Conservation (phyloP, 2,797 vertebrate genomes). For the Menidia menidia region DNA sequence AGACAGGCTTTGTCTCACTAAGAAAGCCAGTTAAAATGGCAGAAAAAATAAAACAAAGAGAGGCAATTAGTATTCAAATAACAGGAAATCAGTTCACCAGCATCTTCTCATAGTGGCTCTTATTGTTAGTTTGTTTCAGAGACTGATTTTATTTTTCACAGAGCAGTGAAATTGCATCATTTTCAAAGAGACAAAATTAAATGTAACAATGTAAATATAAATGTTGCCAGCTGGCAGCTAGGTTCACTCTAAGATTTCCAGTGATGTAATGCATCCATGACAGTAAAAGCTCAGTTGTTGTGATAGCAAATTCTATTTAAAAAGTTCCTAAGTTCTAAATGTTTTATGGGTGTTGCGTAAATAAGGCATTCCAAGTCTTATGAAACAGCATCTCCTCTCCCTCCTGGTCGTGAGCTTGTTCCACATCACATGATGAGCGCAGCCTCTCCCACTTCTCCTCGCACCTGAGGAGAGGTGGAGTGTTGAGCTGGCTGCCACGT, state of each 20-base stretch:
- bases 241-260: not conserved
- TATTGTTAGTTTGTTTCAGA: not conserved
- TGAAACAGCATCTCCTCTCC: not conserved
- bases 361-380: not conserved
- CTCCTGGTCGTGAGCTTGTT: not conserved
- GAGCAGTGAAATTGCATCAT: not conserved
- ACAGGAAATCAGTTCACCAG: not conserved
- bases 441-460: not conserved
- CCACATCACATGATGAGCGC: constrained; percentile 7
- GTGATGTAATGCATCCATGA: not conserved
- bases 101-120: not conserved
- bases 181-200: not conserved
- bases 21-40: no score
- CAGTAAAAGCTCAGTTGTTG: not conserved
- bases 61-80: not conserved
- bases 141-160: no score
- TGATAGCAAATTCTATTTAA: not conserved
- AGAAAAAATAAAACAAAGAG: no score
- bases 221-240: not conserved
- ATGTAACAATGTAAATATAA: not conserved
- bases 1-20: no score
- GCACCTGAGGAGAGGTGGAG: constrained; percentile 32
- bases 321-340: not conserved
- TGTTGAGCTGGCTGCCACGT: constrained; percentile 37
- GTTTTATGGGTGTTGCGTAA: not conserved